phyloP scores from a whole-genome alignment of 2,113 vertebrate genomes.

The Phrynocephalus versicolor region DNA sequence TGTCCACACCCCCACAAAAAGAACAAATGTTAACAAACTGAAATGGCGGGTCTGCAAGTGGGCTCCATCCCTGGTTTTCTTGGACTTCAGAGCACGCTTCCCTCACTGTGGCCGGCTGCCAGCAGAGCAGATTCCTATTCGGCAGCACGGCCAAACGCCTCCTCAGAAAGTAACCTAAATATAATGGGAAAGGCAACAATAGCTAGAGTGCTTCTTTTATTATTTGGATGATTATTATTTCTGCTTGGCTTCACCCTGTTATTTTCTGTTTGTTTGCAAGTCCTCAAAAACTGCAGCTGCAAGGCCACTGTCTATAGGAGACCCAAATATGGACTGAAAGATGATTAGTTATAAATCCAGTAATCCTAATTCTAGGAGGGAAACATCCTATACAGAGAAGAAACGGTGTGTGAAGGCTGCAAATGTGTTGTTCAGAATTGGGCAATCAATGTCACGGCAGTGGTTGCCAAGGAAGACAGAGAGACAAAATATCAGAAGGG shows the following conservation, averaged over 20 bases:
- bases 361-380: background rate
- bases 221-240: background rate
- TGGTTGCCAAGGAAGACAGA: background rate
- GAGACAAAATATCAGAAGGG: background rate
- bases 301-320: background rate
- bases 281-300: background rate
- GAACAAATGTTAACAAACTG: background rate
- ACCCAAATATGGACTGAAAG: background rate
- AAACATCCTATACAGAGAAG: background rate
- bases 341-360: background rate
- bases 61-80: background rate
- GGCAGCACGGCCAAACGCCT: slow-evolving; percentile 22
- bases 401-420: background rate
- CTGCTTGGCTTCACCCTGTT: background rate
- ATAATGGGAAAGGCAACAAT: background rate
- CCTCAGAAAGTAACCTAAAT: slow-evolving; percentile 27
- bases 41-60: background rate
- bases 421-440: background rate
- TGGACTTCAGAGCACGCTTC: slow-evolving; percentile 8
- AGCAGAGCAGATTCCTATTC: slow-evolving; percentile 3
- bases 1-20: background rate
- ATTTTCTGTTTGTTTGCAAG: background rate
- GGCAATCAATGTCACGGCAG: background rate
- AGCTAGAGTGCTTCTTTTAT: background rate
- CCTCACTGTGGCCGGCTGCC: slow-evolving; percentile 8